Conservation (phyloP, 2,797 vertebrate species). For the Oreochromis grahami region DNA sequence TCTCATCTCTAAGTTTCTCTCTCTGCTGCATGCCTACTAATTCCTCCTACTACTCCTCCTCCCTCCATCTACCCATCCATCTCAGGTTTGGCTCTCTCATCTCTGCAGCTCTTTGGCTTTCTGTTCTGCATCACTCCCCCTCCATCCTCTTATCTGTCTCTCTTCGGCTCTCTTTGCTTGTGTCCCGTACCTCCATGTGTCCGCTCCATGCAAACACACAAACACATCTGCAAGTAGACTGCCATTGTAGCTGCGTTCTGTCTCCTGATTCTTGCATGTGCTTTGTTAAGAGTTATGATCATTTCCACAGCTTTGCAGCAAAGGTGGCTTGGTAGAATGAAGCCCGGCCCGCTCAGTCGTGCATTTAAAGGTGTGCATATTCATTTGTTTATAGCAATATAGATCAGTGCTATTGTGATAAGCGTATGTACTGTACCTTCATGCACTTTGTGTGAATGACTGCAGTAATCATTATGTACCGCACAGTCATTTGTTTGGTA, state of each 20-base stretch:
- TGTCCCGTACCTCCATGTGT: conserved; percentile 40
- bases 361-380: background rate
- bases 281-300: conserved; percentile 31
- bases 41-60: conserved; percentile 28
- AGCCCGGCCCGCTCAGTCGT: conserved; percentile 12
- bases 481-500: background rate
- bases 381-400: background rate
- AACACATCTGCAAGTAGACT: background rate
- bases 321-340: conserved; percentile 12
- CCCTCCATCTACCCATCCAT: conserved; percentile 53
- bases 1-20: conserved; percentile 38
- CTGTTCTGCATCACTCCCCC: conserved; percentile 64
- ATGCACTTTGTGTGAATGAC: background rate
- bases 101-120: conserved; percentile 66
- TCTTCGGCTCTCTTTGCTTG: conserved; percentile 13
- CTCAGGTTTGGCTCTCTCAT: conserved; percentile 67
- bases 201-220: conserved; percentile 1
- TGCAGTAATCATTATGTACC: background rate
- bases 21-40: conserved; percentile 53
- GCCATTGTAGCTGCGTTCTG: conserved; percentile 55
- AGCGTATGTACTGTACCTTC: background rate
- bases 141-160: conserved; percentile 26
- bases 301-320: conserved; percentile 57
- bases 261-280: conserved; percentile 43
- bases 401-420: background rate